These are phyloP conservation scores for Vidua chalybeata DNA, from an alignment of 2,113 vertebrate genomes.

Conservation along the genomic window DNA sequence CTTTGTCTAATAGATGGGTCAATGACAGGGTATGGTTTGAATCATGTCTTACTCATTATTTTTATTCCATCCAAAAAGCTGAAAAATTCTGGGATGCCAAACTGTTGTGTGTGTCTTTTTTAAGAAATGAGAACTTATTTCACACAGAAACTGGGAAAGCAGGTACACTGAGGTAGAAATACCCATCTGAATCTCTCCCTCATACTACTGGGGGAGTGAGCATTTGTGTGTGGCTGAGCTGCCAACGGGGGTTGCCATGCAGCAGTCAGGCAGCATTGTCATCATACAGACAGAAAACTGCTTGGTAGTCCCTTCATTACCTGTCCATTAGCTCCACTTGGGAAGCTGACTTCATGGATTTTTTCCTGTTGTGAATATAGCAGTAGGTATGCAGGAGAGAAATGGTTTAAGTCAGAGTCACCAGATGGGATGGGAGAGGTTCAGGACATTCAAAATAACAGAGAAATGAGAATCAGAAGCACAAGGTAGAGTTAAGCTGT, in stretches of 20 bases:
- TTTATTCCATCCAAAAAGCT: neutral
- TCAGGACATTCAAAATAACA: neutral
- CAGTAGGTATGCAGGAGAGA: neutral
- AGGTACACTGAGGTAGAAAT: neutral
- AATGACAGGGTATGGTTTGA: neutral
- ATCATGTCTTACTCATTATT: neutral
- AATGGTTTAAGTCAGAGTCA: neutral
- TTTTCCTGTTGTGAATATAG: neutral
- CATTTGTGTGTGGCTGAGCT: neutral
- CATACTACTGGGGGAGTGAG: accelerated
- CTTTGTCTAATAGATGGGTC: neutral
- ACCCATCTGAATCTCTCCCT: neutral
- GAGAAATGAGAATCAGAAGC: neutral
- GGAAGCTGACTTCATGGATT: neutral
- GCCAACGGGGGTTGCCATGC: neutral
- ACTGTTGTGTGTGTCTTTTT: neutral
- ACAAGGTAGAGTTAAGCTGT: neutral
- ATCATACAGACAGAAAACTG: neutral
- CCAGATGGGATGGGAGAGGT: neutral
- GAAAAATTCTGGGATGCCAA: neutral
- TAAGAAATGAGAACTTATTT: neutral
- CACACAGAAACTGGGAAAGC: neutral
- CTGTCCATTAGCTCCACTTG: neutral
- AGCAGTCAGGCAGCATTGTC: neutral
- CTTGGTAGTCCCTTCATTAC: neutral